A percentile compares a stretch with the other conserved stretches of the same genome.
phyloP scores from a whole-genome alignment of 1,140 invertebrate species.

The Drosophila pachea region DNA sequence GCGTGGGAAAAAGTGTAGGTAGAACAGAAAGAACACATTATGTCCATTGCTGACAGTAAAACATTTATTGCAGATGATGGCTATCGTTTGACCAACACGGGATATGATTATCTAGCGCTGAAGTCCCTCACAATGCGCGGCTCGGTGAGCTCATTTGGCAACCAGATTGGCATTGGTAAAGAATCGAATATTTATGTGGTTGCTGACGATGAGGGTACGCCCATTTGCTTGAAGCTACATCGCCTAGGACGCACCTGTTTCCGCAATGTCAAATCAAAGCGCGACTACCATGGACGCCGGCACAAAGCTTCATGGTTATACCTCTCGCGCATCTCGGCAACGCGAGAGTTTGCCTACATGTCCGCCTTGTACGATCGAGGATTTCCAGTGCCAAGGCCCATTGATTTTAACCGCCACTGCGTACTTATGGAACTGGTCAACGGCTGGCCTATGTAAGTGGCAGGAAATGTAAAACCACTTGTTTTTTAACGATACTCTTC shows the following conservation, averaged over 20 bases:
- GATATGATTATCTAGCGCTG: slow-evolving; percentile 98
- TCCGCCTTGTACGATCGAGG: slow-evolving; percentile 93
- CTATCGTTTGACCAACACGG: slow-evolving; percentile 95
- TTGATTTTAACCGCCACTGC: slow-evolving; percentile 97
- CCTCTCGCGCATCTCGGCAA: slow-evolving; percentile 96
- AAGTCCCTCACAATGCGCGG: slow-evolving; percentile 90
- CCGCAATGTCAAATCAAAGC: slow-evolving; percentile 96
- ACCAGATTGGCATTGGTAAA: slow-evolving; percentile 99
- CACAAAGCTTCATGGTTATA: slow-evolving; percentile 97
- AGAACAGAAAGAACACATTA: background rate
- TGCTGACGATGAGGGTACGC: slow-evolving; percentile 86
- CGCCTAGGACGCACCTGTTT: slow-evolving; percentile 97
- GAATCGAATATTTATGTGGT: slow-evolving; percentile 97
- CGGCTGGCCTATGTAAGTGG: slow-evolving; percentile 86
- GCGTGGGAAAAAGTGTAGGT: slow-evolving; percentile 93
- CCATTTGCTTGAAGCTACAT: slow-evolving; percentile 94
- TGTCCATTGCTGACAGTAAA: background rate
- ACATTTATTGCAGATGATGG: slow-evolving; percentile 89
- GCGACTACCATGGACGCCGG: slow-evolving; percentile 97
- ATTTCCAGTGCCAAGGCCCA: slow-evolving; percentile 96
- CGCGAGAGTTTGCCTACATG: slow-evolving; percentile 99
- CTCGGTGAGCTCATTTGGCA: slow-evolving; percentile 93
- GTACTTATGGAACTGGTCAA: slow-evolving; percentile 96
- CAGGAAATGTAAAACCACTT: background rate
- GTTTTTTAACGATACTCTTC: background rate